Base-by-base conservation (phyloP, 2,113 vertebrate species). In the Oreochromis spilurus region DNA sequence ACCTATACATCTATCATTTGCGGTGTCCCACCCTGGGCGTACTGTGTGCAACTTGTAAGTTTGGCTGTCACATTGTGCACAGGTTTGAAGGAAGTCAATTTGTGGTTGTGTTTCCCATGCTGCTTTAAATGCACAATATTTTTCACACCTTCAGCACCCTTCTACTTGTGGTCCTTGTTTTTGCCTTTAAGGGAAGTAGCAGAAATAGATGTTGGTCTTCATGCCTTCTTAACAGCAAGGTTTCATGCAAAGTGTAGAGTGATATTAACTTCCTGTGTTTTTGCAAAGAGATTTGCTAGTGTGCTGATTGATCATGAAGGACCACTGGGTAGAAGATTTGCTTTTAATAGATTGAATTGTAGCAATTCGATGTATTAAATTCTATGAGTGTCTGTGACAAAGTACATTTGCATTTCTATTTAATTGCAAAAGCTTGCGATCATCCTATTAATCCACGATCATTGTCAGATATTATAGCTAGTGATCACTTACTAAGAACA, bases 61-160 rank as follows among this genome's bases (percentile, higher is more conserved):
- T 77, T 77, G 72, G 72, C 72, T 84, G 50, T 21, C 81, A 83
- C 67, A 70, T 7, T 2, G 12, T 93, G 91, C 87, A 88, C 38
- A 81, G 77, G 52, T 83, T 62, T 85, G 40, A 87, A 92, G 89
- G 90, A 91, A 94, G 85, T 93, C 9, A 11, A 72, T 79, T 85
- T 84, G 90, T 80, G 84, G 84, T 90, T 94, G 84, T 79, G 60
- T 88, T 93, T 94, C 87, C 57, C 86, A 92, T 92, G 82, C 31
- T 87, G 87, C 93, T 92, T 91, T 84, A 93, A 87, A 90, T 84
- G 82, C 78, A 85, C 60, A 80, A 9, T 70, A 79, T 78, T 80
- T 93, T 95, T 96, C 96, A 96, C 96, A 96, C 95, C 91, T 96
- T 40, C n/a, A 54, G 82, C 58, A 72, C 90, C 29, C 88, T 88